These are phyloP conservation scores for Panagrolaimus sp. DNA, from an alignment of 1,140 invertebrate species.

Conservation along the genomic window DNA sequence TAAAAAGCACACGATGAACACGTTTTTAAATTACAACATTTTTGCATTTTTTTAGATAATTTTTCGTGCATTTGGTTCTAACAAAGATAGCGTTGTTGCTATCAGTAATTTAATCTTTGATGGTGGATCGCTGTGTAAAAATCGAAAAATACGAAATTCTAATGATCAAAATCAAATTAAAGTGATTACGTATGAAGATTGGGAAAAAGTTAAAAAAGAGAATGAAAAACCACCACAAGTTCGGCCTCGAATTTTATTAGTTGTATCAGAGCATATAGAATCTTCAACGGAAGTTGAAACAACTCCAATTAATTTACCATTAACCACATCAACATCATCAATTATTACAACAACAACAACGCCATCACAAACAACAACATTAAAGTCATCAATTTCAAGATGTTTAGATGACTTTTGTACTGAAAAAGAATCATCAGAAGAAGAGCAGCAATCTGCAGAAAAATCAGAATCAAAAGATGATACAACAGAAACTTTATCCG, in stretches of 20 bases:
- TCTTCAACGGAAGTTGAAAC: neutral
- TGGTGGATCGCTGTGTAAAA: neutral
- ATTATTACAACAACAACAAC: neutral
- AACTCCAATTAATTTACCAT: neutral
- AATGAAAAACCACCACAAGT: neutral
- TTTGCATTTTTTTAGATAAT: neutral
- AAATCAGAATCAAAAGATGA: neutral
- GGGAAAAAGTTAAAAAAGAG: neutral
- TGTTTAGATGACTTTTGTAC: slow-evolving; percentile 14
- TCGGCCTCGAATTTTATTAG: neutral
- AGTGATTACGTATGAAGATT: slow-evolving; percentile 13
- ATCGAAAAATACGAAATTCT: too few species aligned
- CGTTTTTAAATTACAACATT: neutral
- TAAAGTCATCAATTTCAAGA: neutral
- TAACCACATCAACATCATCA: slow-evolving; percentile 6
- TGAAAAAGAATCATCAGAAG: slow-evolving; percentile 12
- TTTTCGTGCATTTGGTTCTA: slow-evolving; percentile 5
- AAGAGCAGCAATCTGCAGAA: neutral
- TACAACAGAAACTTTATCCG: too few species aligned
- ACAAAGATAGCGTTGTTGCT: neutral
- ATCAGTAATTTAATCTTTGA: neutral
- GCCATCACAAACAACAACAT: slow-evolving; percentile 5
- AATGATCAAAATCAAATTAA: neutral
- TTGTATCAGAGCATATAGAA: slow-evolving; percentile 12
- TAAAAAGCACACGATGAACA: neutral